Evolutionary conservation across 92 coral and sea anemone genomes (phyloP).

Genomic region (Metridium senile): DNA sequence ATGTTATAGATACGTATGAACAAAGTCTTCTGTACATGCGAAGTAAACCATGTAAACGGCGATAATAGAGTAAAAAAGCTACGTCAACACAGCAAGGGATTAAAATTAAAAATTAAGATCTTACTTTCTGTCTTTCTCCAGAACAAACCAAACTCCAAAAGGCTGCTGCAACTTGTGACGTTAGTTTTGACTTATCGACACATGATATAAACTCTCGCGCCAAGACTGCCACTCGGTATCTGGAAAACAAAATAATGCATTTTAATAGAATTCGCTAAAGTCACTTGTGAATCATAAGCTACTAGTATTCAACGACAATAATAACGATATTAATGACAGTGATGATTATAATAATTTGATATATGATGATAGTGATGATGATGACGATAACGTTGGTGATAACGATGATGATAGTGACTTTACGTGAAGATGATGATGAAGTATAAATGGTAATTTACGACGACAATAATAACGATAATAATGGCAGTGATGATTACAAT

Average conservation of each 20-base stretch:
- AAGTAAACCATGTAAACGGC: no score
- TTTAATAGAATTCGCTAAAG: not conserved
- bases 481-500: no score
- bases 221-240: constrained; percentile 30
- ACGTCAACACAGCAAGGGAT: not conserved
- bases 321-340: no score
- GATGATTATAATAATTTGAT: not conserved
- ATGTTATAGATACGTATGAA: no score
- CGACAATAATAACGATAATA: no score
- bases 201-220: constrained; percentile 28
- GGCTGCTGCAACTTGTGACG: constrained; percentile 42
- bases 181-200: constrained; percentile 21
- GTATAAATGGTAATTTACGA: no score
- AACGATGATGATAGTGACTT: no score
- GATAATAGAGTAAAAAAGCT: not conserved
- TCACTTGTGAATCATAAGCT: no score
- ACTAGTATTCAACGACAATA: no score
- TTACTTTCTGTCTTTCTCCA: not conserved
- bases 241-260: not conserved
- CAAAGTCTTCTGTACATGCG: no score
- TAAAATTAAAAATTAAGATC: not conserved
- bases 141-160: constrained; percentile 8
- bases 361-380: not conserved
- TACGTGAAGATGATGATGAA: not conserved
- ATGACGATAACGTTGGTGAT: no score